These are phyloP conservation scores for Setipinna tenuifilis DNA, from an alignment of 2,797 vertebrate species.

Conservation along the genomic window DNA sequence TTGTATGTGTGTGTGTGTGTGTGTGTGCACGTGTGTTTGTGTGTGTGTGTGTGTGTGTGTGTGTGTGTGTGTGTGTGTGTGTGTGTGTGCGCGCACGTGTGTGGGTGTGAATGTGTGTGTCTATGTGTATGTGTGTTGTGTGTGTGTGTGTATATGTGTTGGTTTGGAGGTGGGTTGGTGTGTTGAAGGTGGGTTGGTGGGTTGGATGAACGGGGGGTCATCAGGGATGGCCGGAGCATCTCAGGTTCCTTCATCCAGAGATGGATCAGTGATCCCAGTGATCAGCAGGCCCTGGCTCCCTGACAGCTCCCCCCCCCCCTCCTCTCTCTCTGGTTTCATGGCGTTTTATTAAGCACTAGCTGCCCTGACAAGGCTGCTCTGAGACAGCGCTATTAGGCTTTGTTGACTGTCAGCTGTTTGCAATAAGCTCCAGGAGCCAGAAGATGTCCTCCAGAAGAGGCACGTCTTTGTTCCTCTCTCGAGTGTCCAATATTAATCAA, in stretches of 20 bases:
- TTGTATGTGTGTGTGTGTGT: neutral
- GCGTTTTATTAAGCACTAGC: slow-evolving; percentile 66
- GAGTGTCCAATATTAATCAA: slow-evolving; percentile 59
- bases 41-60: neutral
- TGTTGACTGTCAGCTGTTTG: slow-evolving; percentile 72
- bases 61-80: too few species aligned
- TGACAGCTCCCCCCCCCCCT: neutral
- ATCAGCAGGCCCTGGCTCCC: slow-evolving; percentile 20
- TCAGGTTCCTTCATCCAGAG: neutral
- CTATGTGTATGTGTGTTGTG: too few species aligned
- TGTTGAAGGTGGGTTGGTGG: neutral
- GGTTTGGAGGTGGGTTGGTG: neutral
- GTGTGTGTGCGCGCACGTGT: too few species aligned
- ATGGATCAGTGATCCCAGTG: slow-evolving; percentile 9
- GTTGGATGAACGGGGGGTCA: neutral
- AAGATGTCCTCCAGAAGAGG: slow-evolving; percentile 67
- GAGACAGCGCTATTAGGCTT: slow-evolving; percentile 58
- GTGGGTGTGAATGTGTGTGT: too few species aligned
- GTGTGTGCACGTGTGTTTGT: neutral
- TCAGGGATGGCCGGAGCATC: neutral
- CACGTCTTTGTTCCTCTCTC: slow-evolving; percentile 64
- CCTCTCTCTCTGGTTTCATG: slow-evolving; percentile 63
- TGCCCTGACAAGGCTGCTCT: slow-evolving; percentile 65
- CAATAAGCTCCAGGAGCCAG: slow-evolving; percentile 62
- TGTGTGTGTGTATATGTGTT: neutral